A percentile compares a stretch with the other conserved stretches of the same genome.
Evolutionary conservation across 2,113 vertebrate genomes (phyloP).

Genomic region (Capreolus pygargus): DNA sequence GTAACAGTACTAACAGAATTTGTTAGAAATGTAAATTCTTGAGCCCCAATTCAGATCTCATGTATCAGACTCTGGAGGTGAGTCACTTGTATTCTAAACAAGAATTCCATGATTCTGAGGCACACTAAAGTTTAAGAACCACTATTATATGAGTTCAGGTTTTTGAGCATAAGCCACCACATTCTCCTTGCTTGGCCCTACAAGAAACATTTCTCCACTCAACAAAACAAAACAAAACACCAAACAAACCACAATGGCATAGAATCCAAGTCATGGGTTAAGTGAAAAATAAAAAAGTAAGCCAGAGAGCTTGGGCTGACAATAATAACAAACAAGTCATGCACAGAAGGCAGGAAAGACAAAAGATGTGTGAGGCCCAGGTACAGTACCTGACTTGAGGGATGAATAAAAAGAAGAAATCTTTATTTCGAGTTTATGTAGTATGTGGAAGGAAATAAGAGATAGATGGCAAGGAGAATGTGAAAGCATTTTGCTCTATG

Average conservation of each 20-base stretch:
- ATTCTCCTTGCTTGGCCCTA: neutral
- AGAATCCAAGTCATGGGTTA: neutral
- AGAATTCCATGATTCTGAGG: neutral
- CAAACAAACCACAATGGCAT: neutral
- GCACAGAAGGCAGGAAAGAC: neutral
- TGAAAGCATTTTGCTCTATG: neutral
- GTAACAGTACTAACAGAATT: neutral
- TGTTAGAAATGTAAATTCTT: conserved; percentile 4
- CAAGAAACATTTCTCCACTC: neutral
- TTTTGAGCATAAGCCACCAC: neutral
- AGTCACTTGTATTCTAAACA: neutral
- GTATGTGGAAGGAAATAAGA: neutral
- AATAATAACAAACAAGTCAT: neutral
- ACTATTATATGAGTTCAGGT: neutral
- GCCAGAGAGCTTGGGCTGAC: neutral
- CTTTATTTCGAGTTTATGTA: neutral
- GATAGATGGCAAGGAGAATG: neutral
- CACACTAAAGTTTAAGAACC: neutral
- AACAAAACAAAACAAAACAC: neutral
- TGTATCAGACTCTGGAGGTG: neutral
- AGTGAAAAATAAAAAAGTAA: neutral
- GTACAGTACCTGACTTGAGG: neutral
- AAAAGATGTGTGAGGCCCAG: neutral
- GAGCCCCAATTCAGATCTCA: neutral
- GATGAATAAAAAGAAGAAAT: neutral